Conservation (phyloP, 2,113 vertebrate genomes). For the Felis chaus region DNA sequence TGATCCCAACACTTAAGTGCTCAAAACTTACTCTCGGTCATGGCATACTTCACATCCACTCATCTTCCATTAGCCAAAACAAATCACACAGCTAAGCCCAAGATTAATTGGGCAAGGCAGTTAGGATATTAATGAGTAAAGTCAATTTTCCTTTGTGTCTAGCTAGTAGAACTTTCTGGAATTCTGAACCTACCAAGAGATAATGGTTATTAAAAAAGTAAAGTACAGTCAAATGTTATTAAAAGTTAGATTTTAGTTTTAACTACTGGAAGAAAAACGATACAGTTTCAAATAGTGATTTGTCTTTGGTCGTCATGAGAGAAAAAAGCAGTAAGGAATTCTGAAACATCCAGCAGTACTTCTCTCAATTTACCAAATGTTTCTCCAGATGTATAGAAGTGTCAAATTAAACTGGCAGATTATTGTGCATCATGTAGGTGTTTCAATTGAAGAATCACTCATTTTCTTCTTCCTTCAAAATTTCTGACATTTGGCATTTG, state of each 20-base stretch:
- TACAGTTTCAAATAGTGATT: slow-evolving; percentile 58
- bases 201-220: slow-evolving; percentile 54
- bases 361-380: slow-evolving; percentile 57
- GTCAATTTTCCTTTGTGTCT: slow-evolving; percentile 32
- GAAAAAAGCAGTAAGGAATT: slow-evolving; percentile 34
- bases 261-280: slow-evolving; percentile 62
- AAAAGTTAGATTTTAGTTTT: slow-evolving; percentile 62
- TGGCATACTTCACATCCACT: not conserved
- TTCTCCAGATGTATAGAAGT: slow-evolving; percentile 58
- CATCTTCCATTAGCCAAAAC: not conserved
- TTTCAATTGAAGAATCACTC: slow-evolving; percentile 65
- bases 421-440: slow-evolving; percentile 50
- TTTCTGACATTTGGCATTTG: slow-evolving; percentile 42
- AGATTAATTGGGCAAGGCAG: not conserved
- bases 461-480: slow-evolving; percentile 54
- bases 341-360: slow-evolving; percentile 51
- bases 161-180: slow-evolving; percentile 6
- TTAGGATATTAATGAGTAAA: slow-evolving; percentile 42
- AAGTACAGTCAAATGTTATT: slow-evolving; percentile 55
- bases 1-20: not conserved
- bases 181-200: slow-evolving; percentile 49
- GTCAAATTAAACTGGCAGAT: slow-evolving; percentile 66
- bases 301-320: slow-evolving; percentile 59
- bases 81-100: not conserved
- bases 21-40: not conserved